Evolutionary conservation across 2,113 vertebrate genomes (phyloP), one percentile per base, ranked within the genome.

Genomic region (Oenanthe melanoleuca): DNA sequence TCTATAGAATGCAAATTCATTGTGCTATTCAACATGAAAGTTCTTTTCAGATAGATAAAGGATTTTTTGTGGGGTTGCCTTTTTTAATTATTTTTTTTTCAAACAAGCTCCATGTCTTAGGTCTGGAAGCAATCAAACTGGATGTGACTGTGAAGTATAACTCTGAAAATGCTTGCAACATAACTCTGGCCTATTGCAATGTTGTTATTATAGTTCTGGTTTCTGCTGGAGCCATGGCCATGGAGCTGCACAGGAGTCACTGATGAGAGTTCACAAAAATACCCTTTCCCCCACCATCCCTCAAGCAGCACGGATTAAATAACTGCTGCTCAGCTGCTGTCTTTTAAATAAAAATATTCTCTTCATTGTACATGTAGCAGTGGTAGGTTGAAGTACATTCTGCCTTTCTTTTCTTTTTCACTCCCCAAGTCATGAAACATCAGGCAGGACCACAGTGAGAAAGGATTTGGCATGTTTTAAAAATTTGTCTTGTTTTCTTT

Each of bases 41-140:
- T 83, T 95, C 56, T 96, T 89, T 89, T 88, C 84, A 89, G 84
- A 45, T 84, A 67, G 91, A 92, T 95, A 87, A 95, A 96, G 86
- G 14, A 50, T 6, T 33, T 78, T 71, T 69, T 37, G 53, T 17
- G 22, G 37, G 6, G 18, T 23, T 52, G 37, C 60, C 17, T 60
- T 44, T 59, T 56, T 34, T 0, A 40, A 45, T 75, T 59, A 6
- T 63, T 38, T 22, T 37, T 37, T 53, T 87, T 52, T 14, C 6
- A 15, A 92, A 50, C 34, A 88, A 93, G 81, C 42, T 57, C 77
- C 77, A 81, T 83, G 77, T 88, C 89, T 97, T 70, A 55, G 86
- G 92, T 94, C 96, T 98, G 97, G 94, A 97, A 97, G 79, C 84
- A 95, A 97, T 97, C 97, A 95, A 95, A 96, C 64, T 84, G 57